These are phyloP conservation scores for Asteroscopus sphinx DNA, from an alignment of 2,888 invertebrate genomes.

Conservation along the genomic window DNA sequence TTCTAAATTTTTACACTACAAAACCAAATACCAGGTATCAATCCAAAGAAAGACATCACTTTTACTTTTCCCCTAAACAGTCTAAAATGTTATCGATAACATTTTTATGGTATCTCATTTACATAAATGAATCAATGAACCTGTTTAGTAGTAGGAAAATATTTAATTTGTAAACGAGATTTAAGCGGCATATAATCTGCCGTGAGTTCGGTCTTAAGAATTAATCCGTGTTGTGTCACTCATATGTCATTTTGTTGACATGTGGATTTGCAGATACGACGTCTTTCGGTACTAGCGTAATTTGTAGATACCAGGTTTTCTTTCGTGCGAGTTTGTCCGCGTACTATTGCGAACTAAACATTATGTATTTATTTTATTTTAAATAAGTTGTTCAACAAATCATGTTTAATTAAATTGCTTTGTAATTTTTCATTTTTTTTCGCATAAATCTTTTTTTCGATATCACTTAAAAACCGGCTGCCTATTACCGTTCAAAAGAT, in stretches of 20 bases:
- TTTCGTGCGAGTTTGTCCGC: not conserved
- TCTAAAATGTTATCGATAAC: conserved; percentile 4
- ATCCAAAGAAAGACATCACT: conserved; percentile 29
- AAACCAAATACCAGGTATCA: not conserved
- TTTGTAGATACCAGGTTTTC: conserved; percentile 10
- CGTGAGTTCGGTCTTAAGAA: conserved; percentile 54
- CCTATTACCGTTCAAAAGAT: too few species aligned
- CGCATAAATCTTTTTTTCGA: too few species aligned
- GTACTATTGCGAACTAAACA: too few species aligned
- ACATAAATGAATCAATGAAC: conserved; percentile 42
- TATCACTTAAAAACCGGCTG: too few species aligned
- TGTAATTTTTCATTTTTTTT: too few species aligned
- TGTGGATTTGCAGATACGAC: conserved; percentile 53
- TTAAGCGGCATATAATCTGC: conserved; percentile 36
- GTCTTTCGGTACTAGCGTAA: conserved; percentile 23
- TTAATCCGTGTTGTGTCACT: conserved; percentile 57
- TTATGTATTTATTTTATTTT: too few species aligned
- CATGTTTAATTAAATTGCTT: too few species aligned
- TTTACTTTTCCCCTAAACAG: conserved; percentile 36
- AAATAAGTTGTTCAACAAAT: too few species aligned
- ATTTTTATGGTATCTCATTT: conserved; percentile 40
- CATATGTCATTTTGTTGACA: conserved; percentile 51
- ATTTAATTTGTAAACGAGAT: conserved; percentile 49
- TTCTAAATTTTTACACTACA: too few species aligned
- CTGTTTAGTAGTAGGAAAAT: conserved; percentile 45